These are phyloP conservation scores for Borostomias antarcticus DNA, from an alignment of 2,797 vertebrate genomes.

Conservation along the genomic window DNA sequence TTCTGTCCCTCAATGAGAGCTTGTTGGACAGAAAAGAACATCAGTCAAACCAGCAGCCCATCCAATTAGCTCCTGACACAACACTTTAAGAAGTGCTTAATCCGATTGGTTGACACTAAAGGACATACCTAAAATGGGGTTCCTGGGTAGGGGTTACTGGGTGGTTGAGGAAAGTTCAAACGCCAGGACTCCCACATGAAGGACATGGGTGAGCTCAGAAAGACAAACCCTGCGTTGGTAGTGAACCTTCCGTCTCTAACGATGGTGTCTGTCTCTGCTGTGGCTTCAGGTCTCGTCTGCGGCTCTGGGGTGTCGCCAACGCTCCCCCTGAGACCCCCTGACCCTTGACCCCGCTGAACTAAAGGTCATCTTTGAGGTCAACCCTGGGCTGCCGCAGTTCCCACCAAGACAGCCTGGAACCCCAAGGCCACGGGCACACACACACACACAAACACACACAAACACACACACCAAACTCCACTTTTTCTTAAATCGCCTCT, in stretches of 20 bases:
- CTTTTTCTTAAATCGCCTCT: constrained; percentile 10
- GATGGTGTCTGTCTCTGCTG: constrained; percentile 7
- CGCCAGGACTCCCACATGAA: neutral
- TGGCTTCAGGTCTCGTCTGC: neutral
- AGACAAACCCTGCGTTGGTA: neutral
- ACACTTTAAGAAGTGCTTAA: constrained; percentile 71
- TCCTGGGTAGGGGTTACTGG: constrained; percentile 48
- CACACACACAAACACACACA: neutral
- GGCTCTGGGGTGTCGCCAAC: constrained; percentile 56
- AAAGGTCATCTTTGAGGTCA: constrained; percentile 62
- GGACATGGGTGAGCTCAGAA: neutral
- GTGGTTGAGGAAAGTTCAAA: constrained; percentile 22
- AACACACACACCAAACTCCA: neutral
- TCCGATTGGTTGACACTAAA: constrained; percentile 71
- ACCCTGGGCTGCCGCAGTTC: constrained; percentile 66
- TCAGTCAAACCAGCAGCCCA: constrained; percentile 77
- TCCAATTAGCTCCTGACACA: constrained; percentile 75
- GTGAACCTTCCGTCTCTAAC: constrained; percentile 25
- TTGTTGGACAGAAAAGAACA: constrained; percentile 71
- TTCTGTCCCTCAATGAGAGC: constrained; percentile 62
- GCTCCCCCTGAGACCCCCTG: constrained; percentile 53
- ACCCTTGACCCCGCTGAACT: constrained; percentile 55
- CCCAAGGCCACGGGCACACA: constrained; percentile 41
- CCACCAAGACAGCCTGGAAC: constrained; percentile 47
- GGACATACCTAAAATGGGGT: constrained; percentile 58